These are phyloP conservation scores for Bombus confusus DNA, from an alignment of 1,140 invertebrate genomes.

Conservation along the genomic window DNA sequence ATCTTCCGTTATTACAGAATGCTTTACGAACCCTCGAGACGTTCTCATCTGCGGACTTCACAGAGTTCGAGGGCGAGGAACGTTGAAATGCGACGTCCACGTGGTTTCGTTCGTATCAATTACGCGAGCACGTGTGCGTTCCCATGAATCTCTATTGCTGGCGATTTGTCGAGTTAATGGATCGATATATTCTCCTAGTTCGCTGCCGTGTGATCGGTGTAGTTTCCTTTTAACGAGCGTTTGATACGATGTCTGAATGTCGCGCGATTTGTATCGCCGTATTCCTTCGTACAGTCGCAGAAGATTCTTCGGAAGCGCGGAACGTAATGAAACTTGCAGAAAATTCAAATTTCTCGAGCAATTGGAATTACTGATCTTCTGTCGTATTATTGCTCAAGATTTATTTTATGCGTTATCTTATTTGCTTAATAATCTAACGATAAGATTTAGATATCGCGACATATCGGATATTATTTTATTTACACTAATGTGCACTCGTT, in stretches of 20 bases:
- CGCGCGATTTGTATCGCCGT: neutral
- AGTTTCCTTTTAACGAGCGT: slow-evolving; percentile 6
- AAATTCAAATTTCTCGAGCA: neutral
- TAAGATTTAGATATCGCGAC: too few species aligned
- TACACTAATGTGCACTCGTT: too few species aligned
- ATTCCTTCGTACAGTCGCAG: neutral
- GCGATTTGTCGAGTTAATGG: slow-evolving; percentile 21
- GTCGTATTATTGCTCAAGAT: too few species aligned
- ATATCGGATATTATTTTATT: too few species aligned
- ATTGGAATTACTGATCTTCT: too few species aligned
- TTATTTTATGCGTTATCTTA: too few species aligned
- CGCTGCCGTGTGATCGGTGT: neutral
- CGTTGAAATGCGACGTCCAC: neutral
- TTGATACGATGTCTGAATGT: neutral
- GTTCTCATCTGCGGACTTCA: slow-evolving; percentile 39
- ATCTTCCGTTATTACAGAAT: slow-evolving; percentile 65
- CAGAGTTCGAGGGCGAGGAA: neutral
- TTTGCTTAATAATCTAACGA: too few species aligned
- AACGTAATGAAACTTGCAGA: neutral
- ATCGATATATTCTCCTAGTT: neutral
- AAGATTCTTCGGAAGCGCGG: neutral
- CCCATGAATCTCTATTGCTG: slow-evolving; percentile 9
- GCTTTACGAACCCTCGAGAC: slow-evolving; percentile 47
- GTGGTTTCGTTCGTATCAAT: neutral
- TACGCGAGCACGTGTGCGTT: neutral